Base-by-base conservation (phyloP, 2,888 invertebrate species). In the Troilus luridus region DNA sequence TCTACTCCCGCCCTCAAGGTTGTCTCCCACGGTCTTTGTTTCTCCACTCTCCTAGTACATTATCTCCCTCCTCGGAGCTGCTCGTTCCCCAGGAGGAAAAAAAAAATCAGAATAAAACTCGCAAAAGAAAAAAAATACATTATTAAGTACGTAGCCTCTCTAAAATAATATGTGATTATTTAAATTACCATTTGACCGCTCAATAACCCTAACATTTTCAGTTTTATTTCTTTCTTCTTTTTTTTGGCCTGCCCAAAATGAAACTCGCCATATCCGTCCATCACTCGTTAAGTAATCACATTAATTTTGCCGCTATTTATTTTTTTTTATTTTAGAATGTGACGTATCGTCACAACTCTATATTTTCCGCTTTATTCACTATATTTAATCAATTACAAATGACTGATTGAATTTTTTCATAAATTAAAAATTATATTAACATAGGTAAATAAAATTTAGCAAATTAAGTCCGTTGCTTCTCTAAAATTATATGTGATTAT, bases 21-120 rank as follows among this genome's bases (percentile, higher is more conserved):
- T 89, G 17, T 62, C 67, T 85, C 91, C 77, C 88, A 72, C 77
- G 62, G 88, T 72, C 88, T 91, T 77, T 91, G 88, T 85, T 89
- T 91, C 62, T 56, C 59, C 60, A 41, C 90, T 58, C 77, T 58
- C 72, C 54, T 90, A 62, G 54, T 89, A 62, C 89, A 62, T 24
- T 77, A 58, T 58, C 56, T 77, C 77, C 41, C 90, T 88, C 88
- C 88, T 88, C 88, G 27, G 88, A 8, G 58, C 88, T 60, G 60
- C 59, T 58, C 60, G 56, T 58, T 72, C 72, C 11, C 0, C 54
- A 54, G 17, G 9, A 6, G n/a, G n/a, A 56, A 58, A 77, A 77
- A 27, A 72, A 24, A 14, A 67, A 2, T 14, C 10, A 11, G 9
- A 64, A 67, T 12, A 77, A 77, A 17, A 77, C 27, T 6, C 24